These are phyloP conservation scores for Clarias platycephalus DNA, from an alignment of 2,797 vertebrate genomes.

Conservation along the genomic window DNA sequence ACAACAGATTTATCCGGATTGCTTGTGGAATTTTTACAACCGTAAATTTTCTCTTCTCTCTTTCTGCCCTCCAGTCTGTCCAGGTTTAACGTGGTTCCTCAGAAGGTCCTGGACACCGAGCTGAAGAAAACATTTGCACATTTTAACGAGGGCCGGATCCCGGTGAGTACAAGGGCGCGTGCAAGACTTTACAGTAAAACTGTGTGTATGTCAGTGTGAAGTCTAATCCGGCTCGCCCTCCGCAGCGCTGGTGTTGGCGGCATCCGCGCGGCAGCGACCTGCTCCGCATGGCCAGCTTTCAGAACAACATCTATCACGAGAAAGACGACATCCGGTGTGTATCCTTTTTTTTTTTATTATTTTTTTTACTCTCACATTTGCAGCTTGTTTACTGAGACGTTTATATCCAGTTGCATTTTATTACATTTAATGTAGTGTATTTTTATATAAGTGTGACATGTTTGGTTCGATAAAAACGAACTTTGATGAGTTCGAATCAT, in stretches of 20 bases:
- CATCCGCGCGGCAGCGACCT: constrained; percentile 86
- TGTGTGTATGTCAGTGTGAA: background rate
- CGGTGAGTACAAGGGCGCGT: constrained; percentile 68
- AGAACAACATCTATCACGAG: constrained; percentile 88
- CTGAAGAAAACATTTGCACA: constrained; percentile 87
- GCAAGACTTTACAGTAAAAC: background rate
- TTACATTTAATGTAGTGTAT: too few relatives aligned
- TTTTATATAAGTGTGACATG: too few relatives aligned
- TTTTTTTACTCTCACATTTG: too few relatives aligned
- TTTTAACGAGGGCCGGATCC: constrained; percentile 87
- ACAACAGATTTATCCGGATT: background rate
- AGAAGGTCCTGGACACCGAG: constrained; percentile 85
- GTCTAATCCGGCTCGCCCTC: background rate
- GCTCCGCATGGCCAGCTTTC: constrained; percentile 84
- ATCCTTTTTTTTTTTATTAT: background rate
- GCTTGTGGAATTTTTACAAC: background rate
- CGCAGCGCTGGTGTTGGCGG: constrained; percentile 88
- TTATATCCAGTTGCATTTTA: too few relatives aligned
- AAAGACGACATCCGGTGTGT: constrained; percentile 87
- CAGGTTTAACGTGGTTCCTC: constrained; percentile 83
- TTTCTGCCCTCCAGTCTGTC: constrained; percentile 73
- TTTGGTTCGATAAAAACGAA: too few relatives aligned
- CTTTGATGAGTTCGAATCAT: too few relatives aligned
- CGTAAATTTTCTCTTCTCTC: background rate
- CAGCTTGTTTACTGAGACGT: too few relatives aligned